Percentiles rank a stretch among this genome's conserved stretches.
Conservation (phyloP, 2,113 vertebrate genomes). For the Puntigrus tetrazona region DNA sequence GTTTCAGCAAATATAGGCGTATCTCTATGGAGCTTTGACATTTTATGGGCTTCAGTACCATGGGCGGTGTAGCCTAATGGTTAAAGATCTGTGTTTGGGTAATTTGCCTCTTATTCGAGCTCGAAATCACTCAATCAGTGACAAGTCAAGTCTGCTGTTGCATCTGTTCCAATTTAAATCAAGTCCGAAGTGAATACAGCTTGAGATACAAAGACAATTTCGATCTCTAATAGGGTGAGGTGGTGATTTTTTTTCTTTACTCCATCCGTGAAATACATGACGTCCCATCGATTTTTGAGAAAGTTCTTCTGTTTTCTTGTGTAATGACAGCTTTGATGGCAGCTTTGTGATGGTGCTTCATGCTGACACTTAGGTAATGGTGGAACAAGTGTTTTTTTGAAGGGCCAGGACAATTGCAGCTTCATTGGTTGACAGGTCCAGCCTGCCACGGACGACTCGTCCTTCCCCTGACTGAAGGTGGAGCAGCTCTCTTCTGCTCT, state of each 20-base stretch:
- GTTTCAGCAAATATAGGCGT: neutral
- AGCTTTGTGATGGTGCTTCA: slow-evolving; percentile 5
- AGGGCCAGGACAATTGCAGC: neutral
- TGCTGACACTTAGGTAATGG: neutral
- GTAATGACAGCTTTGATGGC: slow-evolving; percentile 11
- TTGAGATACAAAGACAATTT: neutral
- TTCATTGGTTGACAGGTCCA: neutral
- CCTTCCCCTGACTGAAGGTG: neutral
- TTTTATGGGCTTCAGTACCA: neutral
- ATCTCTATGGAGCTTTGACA: neutral
- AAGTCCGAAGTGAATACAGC: neutral
- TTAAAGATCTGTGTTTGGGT: neutral
- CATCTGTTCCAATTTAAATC: neutral
- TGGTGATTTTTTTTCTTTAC: neutral
- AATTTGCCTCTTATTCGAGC: neutral
- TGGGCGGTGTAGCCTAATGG: neutral
- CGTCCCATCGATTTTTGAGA: neutral
- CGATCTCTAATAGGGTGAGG: neutral
- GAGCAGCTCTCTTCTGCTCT: neutral
- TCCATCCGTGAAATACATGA: neutral
- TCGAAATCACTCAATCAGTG: neutral
- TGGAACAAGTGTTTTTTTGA: slow-evolving; percentile 9
- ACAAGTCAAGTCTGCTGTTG: neutral
- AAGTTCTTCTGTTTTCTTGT: neutral
- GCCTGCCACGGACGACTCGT: neutral